phyloP scores from a whole-genome alignment of 2,113 vertebrate species.

The Azemiops feae region DNA sequence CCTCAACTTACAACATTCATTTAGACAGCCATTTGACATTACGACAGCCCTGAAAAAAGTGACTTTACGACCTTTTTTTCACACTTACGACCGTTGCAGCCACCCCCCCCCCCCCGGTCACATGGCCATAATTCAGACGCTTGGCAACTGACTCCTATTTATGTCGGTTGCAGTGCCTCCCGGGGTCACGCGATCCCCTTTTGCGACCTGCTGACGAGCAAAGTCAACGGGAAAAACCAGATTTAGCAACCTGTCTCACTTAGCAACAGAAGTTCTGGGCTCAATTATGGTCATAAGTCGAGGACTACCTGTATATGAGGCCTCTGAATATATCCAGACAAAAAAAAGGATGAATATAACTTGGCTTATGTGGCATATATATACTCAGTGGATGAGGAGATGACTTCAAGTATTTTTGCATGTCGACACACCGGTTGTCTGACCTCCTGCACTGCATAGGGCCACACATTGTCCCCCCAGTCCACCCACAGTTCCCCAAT shows the following conservation, averaged over 20 bases:
- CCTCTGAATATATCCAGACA: too few species aligned
- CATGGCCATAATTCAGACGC: not conserved
- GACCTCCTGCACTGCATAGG: not conserved
- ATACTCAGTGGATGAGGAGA: too few species aligned
- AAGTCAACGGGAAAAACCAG: too few species aligned
- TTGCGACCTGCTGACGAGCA: too few species aligned
- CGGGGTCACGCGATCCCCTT: too few species aligned
- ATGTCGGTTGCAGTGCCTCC: too few species aligned
- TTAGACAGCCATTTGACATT: not conserved
- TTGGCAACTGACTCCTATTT: not conserved
- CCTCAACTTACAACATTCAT: not conserved
- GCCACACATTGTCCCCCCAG: too few species aligned
- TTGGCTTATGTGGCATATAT: too few species aligned
- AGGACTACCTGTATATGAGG: not conserved
- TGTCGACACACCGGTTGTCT: too few species aligned
- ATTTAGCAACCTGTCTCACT: not conserved
- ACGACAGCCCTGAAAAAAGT: not conserved
- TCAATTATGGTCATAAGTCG: not conserved
- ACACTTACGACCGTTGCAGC: not conserved
- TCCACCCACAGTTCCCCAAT: too few species aligned
- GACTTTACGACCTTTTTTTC: not conserved
- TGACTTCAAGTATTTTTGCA: not conserved
- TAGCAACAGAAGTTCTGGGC: not conserved
- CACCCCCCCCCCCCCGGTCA: not conserved
- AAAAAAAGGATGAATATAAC: too few species aligned